phyloP scores from a whole-genome alignment of 2,797 vertebrate genomes.

The Garrulus glandarius region DNA sequence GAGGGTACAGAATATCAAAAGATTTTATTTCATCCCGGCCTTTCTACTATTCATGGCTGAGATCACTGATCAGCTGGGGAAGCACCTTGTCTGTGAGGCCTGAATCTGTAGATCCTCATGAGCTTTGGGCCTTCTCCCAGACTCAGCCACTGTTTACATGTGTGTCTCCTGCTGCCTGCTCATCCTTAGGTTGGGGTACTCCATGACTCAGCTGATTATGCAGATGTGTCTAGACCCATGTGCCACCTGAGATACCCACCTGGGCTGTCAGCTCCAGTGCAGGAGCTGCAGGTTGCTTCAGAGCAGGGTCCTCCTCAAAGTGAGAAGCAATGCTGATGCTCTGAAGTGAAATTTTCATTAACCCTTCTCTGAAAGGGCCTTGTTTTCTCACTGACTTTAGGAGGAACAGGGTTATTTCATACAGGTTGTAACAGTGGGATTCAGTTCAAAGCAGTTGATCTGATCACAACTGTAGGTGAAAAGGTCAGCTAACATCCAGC shows the following conservation, averaged over 20 bases:
- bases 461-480: neutral
- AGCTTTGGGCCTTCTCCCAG: neutral
- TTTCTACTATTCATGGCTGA: neutral
- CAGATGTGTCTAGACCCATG: neutral
- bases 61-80: neutral
- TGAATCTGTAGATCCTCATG: neutral
- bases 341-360: neutral
- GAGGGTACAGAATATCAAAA: neutral
- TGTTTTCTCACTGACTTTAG: neutral
- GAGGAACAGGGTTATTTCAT: neutral
- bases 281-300: neutral
- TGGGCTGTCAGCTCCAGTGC: neutral
- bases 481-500: neutral
- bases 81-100: neutral
- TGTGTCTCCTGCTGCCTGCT: neutral
- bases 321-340: neutral
- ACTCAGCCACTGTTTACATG: neutral
- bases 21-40: neutral
- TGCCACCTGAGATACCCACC: too few species aligned
- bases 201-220: neutral
- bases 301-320: neutral
- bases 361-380: neutral
- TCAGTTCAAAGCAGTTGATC: neutral
- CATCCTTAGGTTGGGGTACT: accelerated
- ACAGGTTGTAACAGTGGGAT: neutral